A percentile compares a stretch with the other conserved stretches of the same genome.
Conservation (phyloP, 1,140 invertebrate genomes). For the Eumaeus atala region DNA sequence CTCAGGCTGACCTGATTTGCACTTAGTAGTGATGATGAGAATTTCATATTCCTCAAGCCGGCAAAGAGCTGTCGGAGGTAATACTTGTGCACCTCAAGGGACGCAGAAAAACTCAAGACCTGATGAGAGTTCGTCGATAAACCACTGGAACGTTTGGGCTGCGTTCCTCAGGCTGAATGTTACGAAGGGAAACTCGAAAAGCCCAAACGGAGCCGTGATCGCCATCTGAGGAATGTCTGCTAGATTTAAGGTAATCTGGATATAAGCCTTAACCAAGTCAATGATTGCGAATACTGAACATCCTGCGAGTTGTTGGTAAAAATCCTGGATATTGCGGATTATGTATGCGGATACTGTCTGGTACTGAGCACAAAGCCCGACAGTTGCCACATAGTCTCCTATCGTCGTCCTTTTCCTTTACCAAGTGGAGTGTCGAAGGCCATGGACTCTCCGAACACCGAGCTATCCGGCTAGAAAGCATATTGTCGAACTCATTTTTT, state of each 20-base stretch:
- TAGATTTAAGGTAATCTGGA: slow-evolving; percentile 6
- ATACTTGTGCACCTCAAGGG: slow-evolving; percentile 7
- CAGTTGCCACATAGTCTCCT: slow-evolving; percentile 62
- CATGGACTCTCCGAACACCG: slow-evolving; percentile 43
- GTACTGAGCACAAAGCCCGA: slow-evolving; percentile 15
- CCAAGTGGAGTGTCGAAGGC: slow-evolving; percentile 54
- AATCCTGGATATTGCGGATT: slow-evolving; percentile 22
- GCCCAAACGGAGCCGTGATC: neutral
- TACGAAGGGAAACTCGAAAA: neutral
- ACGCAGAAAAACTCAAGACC: slow-evolving; percentile 14
- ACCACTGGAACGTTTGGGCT: neutral
- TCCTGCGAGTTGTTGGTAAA: slow-evolving; percentile 13
- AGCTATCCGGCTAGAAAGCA: slow-evolving; percentile 34
- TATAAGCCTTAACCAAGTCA: slow-evolving; percentile 15
- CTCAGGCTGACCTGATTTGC: slow-evolving; percentile 15
- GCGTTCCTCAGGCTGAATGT: slow-evolving; percentile 6
- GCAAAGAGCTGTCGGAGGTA: slow-evolving; percentile 16
- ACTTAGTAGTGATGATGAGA: slow-evolving; percentile 18
- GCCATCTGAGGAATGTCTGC: slow-evolving; percentile 6
- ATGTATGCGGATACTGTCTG: slow-evolving; percentile 22
- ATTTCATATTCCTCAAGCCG: slow-evolving; percentile 17
- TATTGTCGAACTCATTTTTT: slow-evolving; percentile 47
- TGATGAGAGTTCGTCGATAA: neutral
- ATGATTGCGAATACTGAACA: slow-evolving; percentile 14
- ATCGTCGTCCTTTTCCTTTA: slow-evolving; percentile 48